Conservation (phyloP, 2,888 invertebrate genomes). For the Griposia aprilina region DNA sequence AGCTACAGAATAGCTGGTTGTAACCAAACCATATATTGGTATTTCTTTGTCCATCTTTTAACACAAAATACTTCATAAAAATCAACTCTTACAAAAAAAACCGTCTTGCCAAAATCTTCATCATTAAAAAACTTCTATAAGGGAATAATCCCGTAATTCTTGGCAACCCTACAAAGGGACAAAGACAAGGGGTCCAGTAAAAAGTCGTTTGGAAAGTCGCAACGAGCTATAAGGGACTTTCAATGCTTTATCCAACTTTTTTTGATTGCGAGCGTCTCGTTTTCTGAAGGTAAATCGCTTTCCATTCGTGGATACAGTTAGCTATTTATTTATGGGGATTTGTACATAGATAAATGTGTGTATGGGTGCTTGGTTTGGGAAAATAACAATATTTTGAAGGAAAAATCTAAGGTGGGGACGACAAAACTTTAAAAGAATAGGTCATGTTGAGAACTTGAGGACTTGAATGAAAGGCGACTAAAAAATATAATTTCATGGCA, state of each 20-base stretch:
- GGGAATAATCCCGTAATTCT: constrained; percentile 34
- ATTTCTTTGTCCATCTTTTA: too few relatives aligned
- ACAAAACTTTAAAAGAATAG: too few relatives aligned
- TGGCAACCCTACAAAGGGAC: constrained; percentile 69
- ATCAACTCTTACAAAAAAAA: constrained; percentile 11
- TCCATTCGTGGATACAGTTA: constrained; percentile 49
- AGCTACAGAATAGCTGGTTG: too few relatives aligned
- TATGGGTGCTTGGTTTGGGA: not conserved
- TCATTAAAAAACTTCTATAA: constrained; percentile 56
- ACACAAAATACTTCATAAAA: not conserved
- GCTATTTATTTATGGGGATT: constrained; percentile 48
- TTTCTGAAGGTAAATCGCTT: constrained; percentile 64
- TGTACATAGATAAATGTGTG: not conserved
- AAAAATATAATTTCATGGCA: not conserved
- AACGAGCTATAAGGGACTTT: constrained; percentile 80
- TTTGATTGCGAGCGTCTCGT: constrained; percentile 81
- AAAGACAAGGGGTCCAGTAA: constrained; percentile 81
- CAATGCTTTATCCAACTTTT: constrained; percentile 78
- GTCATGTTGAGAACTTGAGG: not conserved
- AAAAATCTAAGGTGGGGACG: not conserved
- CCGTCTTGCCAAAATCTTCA: constrained; percentile 24
- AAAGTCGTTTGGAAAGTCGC: constrained; percentile 77
- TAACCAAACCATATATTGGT: too few relatives aligned
- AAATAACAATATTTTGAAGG: not conserved
- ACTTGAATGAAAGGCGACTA: not conserved